A percentile compares a stretch with the other conserved stretches of the same genome.
Conservation (phyloP, 1,140 invertebrate species). For the Eueides isabella region DNA sequence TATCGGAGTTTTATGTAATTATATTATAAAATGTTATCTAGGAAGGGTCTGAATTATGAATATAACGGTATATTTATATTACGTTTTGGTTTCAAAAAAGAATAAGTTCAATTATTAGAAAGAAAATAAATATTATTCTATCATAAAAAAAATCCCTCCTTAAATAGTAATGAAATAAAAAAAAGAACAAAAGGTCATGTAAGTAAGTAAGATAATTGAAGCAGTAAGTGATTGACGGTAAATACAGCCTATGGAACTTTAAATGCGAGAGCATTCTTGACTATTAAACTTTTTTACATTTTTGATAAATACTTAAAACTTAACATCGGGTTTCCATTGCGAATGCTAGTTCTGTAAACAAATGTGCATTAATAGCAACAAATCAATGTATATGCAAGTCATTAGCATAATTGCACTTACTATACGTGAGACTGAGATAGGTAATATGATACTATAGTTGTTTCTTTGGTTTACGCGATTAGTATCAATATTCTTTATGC, state of each 20-base stretch:
- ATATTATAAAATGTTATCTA: no score
- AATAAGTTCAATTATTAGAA: no score
- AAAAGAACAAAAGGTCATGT: background rate
- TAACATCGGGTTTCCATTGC: background rate
- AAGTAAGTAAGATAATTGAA: background rate
- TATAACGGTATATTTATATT: no score
- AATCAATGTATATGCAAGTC: constrained; percentile 31
- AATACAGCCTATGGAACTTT: background rate
- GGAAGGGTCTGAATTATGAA: no score
- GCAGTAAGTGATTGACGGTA: background rate
- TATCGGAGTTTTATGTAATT: no score
- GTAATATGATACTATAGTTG: constrained; percentile 20
- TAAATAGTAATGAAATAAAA: background rate
- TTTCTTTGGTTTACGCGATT: background rate
- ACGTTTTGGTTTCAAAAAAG: no score
- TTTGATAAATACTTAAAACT: background rate
- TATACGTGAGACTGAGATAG: constrained; percentile 18
- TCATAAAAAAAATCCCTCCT: no score
- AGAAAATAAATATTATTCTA: no score
- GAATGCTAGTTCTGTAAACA: constrained; percentile 30
- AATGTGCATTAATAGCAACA: constrained; percentile 34
- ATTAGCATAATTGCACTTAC: constrained; percentile 31
- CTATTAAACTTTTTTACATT: constrained; percentile 2
- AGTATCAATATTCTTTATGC: background rate
- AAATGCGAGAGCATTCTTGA: background rate